Evolutionary conservation across 2,888 invertebrate species (phyloP).

Genomic region (Drosophila neonasuta): DNA sequence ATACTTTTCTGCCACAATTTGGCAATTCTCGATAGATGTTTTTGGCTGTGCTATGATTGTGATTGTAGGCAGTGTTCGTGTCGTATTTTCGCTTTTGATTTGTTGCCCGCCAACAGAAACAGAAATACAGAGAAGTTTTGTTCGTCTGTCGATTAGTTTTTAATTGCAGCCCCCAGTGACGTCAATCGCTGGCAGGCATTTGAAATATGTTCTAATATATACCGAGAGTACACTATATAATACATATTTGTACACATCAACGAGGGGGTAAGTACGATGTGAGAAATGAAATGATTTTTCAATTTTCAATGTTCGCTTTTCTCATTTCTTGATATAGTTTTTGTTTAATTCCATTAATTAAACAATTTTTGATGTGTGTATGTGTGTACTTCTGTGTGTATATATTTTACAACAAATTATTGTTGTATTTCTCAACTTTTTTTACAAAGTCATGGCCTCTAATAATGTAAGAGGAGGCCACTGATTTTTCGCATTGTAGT

Average conservation of each 20-base stretch:
- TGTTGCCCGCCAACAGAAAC: constrained; percentile 47
- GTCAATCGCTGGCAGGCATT: constrained; percentile 55
- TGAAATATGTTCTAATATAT: constrained; percentile 34
- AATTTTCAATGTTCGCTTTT: constrained; percentile 32
- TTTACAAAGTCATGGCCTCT: constrained; percentile 64
- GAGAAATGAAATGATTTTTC: constrained; percentile 61
- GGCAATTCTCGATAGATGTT: constrained; percentile 31
- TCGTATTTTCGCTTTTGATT: constrained; percentile 62
- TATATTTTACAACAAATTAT: background rate
- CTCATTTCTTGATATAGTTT: constrained; percentile 66
- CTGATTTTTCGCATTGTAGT: constrained; percentile 25
- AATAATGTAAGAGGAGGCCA: constrained; percentile 34
- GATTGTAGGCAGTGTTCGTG: constrained; percentile 39
- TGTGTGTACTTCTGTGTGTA: background rate
- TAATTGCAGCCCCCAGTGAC: constrained; percentile 64
- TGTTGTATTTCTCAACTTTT: constrained; percentile 16
- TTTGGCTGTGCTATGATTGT: constrained; percentile 1
- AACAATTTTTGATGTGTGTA: constrained; percentile 31
- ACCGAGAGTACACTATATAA: background rate
- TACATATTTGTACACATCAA: constrained; percentile 17
- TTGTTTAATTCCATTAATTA: constrained; percentile 70
- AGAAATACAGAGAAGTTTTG: constrained; percentile 13
- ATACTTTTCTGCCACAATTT: constrained; percentile 35
- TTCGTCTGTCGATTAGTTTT: constrained; percentile 68
- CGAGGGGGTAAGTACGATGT: constrained; percentile 32